These are phyloP conservation scores for Protomyctophum bolini DNA, from an alignment of 2,113 vertebrate species.

Conservation along the genomic window DNA sequence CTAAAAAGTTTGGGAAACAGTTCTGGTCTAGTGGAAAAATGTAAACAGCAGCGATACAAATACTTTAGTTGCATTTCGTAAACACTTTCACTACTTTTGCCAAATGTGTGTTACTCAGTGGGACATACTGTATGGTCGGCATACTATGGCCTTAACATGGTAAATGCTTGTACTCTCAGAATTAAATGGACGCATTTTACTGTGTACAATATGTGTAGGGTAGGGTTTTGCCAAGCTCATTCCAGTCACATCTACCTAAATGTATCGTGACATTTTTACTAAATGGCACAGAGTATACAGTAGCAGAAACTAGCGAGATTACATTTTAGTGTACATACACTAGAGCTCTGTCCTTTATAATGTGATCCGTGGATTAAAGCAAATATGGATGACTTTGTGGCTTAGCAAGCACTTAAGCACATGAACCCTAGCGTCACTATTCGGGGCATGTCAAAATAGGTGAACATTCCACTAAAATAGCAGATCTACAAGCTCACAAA, in stretches of 20 bases:
- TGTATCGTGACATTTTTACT: neutral
- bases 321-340: conserved; percentile 50
- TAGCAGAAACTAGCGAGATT: conserved; percentile 47
- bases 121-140: neutral
- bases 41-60: neutral
- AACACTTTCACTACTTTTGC: neutral
- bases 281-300: conserved; percentile 20
- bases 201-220: neutral
- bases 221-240: neutral
- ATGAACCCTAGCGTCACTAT: too few relatives aligned
- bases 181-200: neutral
- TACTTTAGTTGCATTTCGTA: neutral
- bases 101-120: neutral
- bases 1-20: too few relatives aligned
- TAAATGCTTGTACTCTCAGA: too few relatives aligned
- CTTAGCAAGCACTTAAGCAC: conserved; percentile 60
- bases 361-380: conserved; percentile 61
- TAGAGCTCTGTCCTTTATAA: conserved; percentile 56
- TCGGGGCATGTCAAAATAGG: too few relatives aligned
- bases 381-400: conserved; percentile 58
- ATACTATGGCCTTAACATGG: neutral
- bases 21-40: neutral
- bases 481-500: too few relatives aligned
- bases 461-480: too few relatives aligned
- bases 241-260: conserved; percentile 2